Evolutionary conservation across 2,113 vertebrate species (phyloP), one percentile per base, ranked within the genome.

Genomic region (Takifugu bimaculatus): DNA sequence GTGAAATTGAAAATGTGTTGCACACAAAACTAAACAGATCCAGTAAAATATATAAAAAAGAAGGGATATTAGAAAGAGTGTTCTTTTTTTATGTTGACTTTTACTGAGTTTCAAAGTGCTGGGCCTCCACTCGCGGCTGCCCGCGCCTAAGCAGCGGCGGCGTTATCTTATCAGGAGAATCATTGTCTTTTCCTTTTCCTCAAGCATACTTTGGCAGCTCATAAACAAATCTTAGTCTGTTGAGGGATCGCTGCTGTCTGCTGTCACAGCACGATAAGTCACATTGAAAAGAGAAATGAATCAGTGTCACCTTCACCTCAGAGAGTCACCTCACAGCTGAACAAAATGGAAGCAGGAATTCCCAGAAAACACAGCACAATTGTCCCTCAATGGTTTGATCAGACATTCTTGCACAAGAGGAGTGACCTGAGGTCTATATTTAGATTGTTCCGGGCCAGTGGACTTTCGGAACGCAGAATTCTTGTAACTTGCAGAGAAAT

Each of bases 371-470:
- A 51, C 61, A 50, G 39, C 70, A 51, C 61, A 50, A 39, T 56
- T 56, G 15, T 68, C 62, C 51, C 27, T 58, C 50, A 69, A 66
- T 74, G 68, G 57, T 71, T 66, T 52, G 57, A 57, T 58, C 3
- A 2, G 35, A 39, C 35, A 10, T 79, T 67, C 54, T 68, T 71
- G 60, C 81, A 78, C 69, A 68, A 10, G 63, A 76, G 60, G 61
- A 82, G 77, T 51, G 71, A 62, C 66, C 68, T 28, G 71, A 26
- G 60, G 65, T 77, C 84, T 86, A 84, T 83, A 83, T 79, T 85
- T 87, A 87, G 81, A 65, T 25, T 66, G 80, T 89, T 87, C 80
- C 80, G 86, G 76, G 62, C 76, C 72, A 81, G 55, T 13, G 50
- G 67, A 85, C 73, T 26, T 74, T 84, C 70, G 78, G 80, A 70